Evolutionary conservation across 2,888 invertebrate genomes (phyloP).

Genomic region (Leucophenga montana): DNA sequence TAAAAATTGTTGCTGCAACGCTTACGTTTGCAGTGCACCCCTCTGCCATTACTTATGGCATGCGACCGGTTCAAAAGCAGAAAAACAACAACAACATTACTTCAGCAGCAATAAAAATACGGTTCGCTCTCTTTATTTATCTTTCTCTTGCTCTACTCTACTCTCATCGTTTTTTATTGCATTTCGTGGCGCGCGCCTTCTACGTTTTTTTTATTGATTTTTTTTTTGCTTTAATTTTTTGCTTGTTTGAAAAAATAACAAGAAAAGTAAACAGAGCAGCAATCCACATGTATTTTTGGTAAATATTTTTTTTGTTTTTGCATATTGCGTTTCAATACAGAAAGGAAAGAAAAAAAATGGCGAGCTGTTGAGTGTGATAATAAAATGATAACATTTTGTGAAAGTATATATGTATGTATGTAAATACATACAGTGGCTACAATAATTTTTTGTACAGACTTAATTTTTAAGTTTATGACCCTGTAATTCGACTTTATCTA

Average conservation of each 20-base stretch:
- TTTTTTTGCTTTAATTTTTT: slow-evolving; percentile 30
- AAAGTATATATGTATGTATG: too few species aligned
- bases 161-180: slow-evolving; percentile 42
- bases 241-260: slow-evolving; percentile 33
- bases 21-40: slow-evolving; percentile 31
- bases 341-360: slow-evolving; percentile 6
- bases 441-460: too few species aligned
- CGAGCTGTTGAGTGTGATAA: too few species aligned
- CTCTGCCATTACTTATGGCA: slow-evolving; percentile 20
- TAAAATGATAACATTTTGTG: too few species aligned
- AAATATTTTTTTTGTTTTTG: slow-evolving; percentile 53
- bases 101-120: slow-evolving; percentile 31
- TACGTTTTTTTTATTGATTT: slow-evolving; percentile 52
- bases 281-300: slow-evolving; percentile 55
- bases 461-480: too few species aligned
- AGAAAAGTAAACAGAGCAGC: slow-evolving; percentile 32
- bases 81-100: slow-evolving; percentile 51
- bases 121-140: slow-evolving; percentile 29
- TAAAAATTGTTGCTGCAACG: slow-evolving; percentile 34
- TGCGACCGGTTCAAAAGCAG: slow-evolving; percentile 38
- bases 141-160: slow-evolving; percentile 23
- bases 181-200: slow-evolving; percentile 49
- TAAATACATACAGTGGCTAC: too few species aligned
- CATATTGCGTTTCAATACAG: slow-evolving; percentile 45
- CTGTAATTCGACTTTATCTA: too few species aligned